Conservation (phyloP, 2,113 vertebrate genomes). For the Perca schrenkii region DNA sequence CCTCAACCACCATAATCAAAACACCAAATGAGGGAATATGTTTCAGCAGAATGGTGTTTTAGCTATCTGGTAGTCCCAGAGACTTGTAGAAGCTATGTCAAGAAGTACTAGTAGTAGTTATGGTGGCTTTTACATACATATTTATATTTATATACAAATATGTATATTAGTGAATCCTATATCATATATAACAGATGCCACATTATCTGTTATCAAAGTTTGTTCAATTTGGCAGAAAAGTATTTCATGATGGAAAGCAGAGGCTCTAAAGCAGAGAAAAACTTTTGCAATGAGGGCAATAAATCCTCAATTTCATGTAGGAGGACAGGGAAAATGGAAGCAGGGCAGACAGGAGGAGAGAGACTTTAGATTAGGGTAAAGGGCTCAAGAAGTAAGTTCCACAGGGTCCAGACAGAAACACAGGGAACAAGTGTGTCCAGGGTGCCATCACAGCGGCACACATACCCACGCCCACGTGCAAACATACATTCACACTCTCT, state of each 20-base stretch:
- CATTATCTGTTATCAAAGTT: neutral
- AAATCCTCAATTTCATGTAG: conserved; percentile 38
- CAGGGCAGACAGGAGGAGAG: conserved; percentile 10
- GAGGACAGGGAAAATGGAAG: conserved; percentile 15
- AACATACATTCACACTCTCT: conserved; percentile 8
- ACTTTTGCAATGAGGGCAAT: conserved; percentile 15
- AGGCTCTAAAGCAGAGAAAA: neutral
- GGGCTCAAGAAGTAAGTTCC: neutral
- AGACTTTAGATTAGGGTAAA: conserved; percentile 23
- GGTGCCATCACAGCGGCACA: neutral
- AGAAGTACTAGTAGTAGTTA: no score
- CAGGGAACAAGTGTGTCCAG: neutral
- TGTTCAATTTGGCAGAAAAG: neutral
- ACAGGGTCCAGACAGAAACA: conserved; percentile 9
- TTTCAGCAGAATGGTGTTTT: neutral
- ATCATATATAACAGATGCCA: neutral
- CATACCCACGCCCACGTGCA: neutral
- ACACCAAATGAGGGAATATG: neutral
- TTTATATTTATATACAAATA: neutral
- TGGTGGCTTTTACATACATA: no score
- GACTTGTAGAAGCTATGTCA: neutral
- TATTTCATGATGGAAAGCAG: neutral
- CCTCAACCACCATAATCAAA: neutral
- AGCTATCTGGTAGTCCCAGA: neutral
- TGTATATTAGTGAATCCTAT: neutral